These are phyloP conservation scores for Acronicta aceris DNA, from an alignment of 2,888 invertebrate species.

Conservation along the genomic window DNA sequence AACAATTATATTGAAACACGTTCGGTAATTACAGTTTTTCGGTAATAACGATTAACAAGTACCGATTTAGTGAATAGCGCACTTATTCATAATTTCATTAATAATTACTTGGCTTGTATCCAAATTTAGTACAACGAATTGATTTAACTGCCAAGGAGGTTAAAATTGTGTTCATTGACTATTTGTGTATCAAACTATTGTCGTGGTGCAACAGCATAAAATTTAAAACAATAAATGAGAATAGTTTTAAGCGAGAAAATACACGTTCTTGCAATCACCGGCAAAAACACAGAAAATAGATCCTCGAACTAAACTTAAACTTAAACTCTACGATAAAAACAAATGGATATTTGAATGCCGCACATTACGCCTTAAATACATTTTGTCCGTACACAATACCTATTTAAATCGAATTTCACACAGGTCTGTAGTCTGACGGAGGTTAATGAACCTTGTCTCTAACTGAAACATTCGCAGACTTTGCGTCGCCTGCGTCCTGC, in stretches of 20 bases:
- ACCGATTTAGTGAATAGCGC: constrained; percentile 35
- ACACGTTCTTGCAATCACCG: constrained; percentile 8
- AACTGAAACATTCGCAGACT: constrained; percentile 58
- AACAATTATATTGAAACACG: constrained; percentile 7
- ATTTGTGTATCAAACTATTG: constrained; percentile 30
- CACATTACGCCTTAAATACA: constrained; percentile 17
- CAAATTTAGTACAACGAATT: constrained; percentile 52
- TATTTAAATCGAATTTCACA: constrained; percentile 26
- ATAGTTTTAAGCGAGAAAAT: constrained; percentile 8
- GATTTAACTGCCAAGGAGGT: constrained; percentile 26
- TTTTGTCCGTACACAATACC: constrained; percentile 18
- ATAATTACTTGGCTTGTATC: constrained; percentile 61
- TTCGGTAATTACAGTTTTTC: constrained; percentile 13
- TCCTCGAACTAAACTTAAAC: too few relatives aligned
- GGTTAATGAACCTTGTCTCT: constrained; percentile 60
- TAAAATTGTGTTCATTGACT: constrained; percentile 21
- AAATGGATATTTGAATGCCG: constrained; percentile 21
- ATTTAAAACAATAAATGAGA: constrained; percentile 12
- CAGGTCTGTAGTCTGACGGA: constrained; percentile 13
- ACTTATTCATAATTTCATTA: constrained; percentile 54
- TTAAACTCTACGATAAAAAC: constrained; percentile 4
- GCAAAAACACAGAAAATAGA: constrained; percentile 8
- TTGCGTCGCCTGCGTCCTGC: constrained; percentile 60
- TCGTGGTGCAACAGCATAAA: background rate
- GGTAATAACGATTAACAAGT: constrained; percentile 23